Base-by-base conservation (phyloP, 1,140 invertebrate genomes). In the Drosophila mojavensis region DNA sequence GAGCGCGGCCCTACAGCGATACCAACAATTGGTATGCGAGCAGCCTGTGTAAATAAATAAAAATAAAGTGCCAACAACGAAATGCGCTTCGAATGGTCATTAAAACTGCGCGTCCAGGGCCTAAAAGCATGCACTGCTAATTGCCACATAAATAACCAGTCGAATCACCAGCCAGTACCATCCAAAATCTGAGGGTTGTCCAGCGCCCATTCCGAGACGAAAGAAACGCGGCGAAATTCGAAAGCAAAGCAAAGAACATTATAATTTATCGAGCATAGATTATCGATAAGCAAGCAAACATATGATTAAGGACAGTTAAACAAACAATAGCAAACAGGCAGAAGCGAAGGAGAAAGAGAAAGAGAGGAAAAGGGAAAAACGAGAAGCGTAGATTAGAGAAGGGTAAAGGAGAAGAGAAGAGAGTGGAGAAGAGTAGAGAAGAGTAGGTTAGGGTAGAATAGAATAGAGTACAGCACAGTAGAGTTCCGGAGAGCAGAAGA, bases 11-110 rank as follows among this genome's bases (percentile, higher is more conserved):
- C 58, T 39, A 56, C 5, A 63, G 50, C 58, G 62, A 69, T 39
- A 55, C 56, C 63, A 74, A 59, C 58, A 74, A 69, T 67, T 43
- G 71, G 62, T 74, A 69, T 69, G 55, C 58, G 50, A n/a, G 7
- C 11, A 45, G 59, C 47, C 60, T 67, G 53, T 67, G 70, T 71
- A 82, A 76, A 86, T 80, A 88, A 84, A 83, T 83, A 83, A 80
- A 80, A 75, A 80, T 74, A 83, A 88, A 80, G 77, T 88, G 84
- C 72, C 84, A 88, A 89, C 84, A 80, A 84, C 80, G 84, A 89
- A 88, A 88, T 83, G 84, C 84, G 84, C 84, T 84, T 89, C 74
- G 78, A 89, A 89, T 72, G 83, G 80, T 88, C 83, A 88, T 88
- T 88, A 89, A 88, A 88, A 88, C 67, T 73, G 74, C 45, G 62